phyloP scores from a whole-genome alignment of 1,140 invertebrate species.

The Mercenaria mercenaria region DNA sequence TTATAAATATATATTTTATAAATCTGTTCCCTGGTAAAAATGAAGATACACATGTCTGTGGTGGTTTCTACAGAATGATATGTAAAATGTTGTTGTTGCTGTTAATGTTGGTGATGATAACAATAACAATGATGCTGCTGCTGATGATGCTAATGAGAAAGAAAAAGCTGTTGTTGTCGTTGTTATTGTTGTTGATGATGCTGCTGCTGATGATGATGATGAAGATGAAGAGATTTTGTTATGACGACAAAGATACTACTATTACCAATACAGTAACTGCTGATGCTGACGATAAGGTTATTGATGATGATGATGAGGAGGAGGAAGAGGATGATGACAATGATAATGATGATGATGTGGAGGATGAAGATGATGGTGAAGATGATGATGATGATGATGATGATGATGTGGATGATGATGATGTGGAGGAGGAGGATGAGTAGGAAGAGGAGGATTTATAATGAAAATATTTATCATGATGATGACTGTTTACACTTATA shows the following conservation, averaged over 20 bases:
- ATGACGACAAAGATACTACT: not conserved
- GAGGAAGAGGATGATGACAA: constrained; percentile 13
- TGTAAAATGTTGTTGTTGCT: no score
- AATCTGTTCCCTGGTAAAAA: no score
- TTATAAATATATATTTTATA: no score
- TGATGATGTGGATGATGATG: no score
- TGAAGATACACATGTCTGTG: no score
- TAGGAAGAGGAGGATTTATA: no score
- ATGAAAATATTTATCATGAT: no score
- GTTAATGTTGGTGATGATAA: not conserved
- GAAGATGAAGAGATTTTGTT: not conserved
- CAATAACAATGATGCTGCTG: not conserved
- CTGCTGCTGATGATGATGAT: not conserved
- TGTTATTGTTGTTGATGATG: not conserved
- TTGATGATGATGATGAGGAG: not conserved
- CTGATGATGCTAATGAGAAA: not conserved
- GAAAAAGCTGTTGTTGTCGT: not conserved
- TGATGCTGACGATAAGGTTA: constrained; percentile 12
- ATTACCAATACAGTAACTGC: not conserved
- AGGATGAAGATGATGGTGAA: constrained; percentile 53
- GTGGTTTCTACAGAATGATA: no score
- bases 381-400: constrained; percentile 49
- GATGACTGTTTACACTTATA: no score
- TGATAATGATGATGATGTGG: constrained; percentile 26
- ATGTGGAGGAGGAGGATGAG: no score